These are phyloP conservation scores for Rotaria sp. DNA, from an alignment of 2,888 invertebrate species.

Conservation along the genomic window DNA sequence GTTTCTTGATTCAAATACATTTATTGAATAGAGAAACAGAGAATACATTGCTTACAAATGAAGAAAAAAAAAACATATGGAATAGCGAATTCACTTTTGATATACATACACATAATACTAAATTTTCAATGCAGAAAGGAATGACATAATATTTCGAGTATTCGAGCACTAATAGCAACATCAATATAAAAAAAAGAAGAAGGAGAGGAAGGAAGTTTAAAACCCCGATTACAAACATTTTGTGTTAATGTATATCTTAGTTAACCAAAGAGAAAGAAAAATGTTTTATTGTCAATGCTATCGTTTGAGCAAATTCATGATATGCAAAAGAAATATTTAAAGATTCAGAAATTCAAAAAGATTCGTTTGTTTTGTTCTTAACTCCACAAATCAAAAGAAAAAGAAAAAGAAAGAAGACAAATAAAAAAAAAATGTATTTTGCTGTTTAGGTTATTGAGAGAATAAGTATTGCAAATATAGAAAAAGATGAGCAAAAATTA, in stretches of 20 bases:
- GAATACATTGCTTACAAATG: not conserved
- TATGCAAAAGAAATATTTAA: not conserved
- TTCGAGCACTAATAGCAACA: not conserved
- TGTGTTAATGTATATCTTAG: not conserved
- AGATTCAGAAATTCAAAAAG: not conserved
- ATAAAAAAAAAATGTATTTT: not conserved
- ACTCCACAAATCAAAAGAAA: too few relatives aligned
- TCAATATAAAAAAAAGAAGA: not conserved
- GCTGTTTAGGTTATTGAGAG: not conserved
- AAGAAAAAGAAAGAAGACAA: not conserved
- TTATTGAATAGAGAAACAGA: conserved; percentile 9
- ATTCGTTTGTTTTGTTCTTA: not conserved
- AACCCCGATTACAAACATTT: not conserved
- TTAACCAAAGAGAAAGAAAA: not conserved
- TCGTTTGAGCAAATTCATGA: not conserved
- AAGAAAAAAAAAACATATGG: not conserved
- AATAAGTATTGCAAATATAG: not conserved
- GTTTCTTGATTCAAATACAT: not conserved
- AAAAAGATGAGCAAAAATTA: too few relatives aligned
- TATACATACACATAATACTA: not conserved
- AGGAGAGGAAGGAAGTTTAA: not conserved
- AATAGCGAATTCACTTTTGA: not conserved
- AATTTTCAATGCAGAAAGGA: not conserved
- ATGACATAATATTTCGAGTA: not conserved
- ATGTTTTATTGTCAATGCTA: not conserved